Evolutionary conservation across 35 echinoderm and acorn worm species (phyloP).

Genomic region (Strongylocentrotus purpuratus): DNA sequence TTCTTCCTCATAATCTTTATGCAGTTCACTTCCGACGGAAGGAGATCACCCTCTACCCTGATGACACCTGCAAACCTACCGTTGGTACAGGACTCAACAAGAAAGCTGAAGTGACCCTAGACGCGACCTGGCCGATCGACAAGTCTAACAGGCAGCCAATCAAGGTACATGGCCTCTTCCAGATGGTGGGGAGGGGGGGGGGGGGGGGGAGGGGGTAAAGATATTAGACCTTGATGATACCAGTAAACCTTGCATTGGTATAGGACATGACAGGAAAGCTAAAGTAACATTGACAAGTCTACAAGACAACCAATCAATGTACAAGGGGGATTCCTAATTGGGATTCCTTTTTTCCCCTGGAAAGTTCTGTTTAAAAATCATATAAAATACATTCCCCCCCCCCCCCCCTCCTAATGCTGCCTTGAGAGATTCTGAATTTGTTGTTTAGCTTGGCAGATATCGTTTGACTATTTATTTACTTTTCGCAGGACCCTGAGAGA

Average conservation of each 20-base stretch:
- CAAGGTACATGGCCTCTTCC: slow-evolving; percentile 29
- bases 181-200: background rate
- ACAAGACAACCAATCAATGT: slow-evolving; percentile 79
- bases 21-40: slow-evolving; percentile 95
- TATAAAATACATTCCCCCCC: too few relatives aligned
- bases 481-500: slow-evolving; percentile 73
- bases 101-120: slow-evolving; percentile 95
- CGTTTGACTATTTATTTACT: slow-evolving; percentile 7
- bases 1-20: background rate
- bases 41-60: slow-evolving; percentile 94
- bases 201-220: background rate
- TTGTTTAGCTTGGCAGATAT: background rate
- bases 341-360: background rate
- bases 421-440: too few relatives aligned
- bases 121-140: slow-evolving; percentile 90
- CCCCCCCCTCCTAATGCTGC: too few relatives aligned
- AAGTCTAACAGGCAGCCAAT: slow-evolving; percentile 86
- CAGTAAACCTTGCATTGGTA: slow-evolving; percentile 70
- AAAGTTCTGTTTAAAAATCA: too few relatives aligned
- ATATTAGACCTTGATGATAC: slow-evolving; percentile 71
- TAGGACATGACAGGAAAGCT: slow-evolving; percentile 83
- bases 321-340: background rate
- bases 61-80: slow-evolving; percentile 75
- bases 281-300: slow-evolving; percentile 88
- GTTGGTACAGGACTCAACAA: slow-evolving; percentile 88